Evolutionary conservation across 2,888 invertebrate species (phyloP).

Genomic region (Pheosia gnoma): DNA sequence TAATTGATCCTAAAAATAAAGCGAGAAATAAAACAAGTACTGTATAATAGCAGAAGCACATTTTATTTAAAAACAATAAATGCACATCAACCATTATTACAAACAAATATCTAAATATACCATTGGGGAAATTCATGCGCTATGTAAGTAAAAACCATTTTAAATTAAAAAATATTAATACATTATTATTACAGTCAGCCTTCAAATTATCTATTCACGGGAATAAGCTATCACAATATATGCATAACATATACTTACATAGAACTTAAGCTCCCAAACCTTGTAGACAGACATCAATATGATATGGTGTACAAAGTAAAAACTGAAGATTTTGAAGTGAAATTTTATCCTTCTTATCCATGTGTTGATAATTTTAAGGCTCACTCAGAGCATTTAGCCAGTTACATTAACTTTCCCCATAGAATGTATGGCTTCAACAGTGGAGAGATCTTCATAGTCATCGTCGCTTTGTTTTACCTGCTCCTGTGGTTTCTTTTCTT

Average conservation of each 20-base stretch:
- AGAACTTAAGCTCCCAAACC: background rate
- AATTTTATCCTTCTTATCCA: no score
- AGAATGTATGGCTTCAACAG: conserved; percentile 82
- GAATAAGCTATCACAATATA: background rate
- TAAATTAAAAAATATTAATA: conserved; percentile 10
- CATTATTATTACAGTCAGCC: background rate
- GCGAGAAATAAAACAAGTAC: conserved; percentile 29
- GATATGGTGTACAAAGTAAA: no score
- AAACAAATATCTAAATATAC: conserved; percentile 9
- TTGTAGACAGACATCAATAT: no score
- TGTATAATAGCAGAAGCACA: conserved; percentile 34
- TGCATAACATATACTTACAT: background rate
- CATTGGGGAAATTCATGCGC: conserved; percentile 10
- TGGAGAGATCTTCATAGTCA: conserved; percentile 90
- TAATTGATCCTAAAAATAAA: background rate
- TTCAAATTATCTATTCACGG: background rate
- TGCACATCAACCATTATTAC: conserved; percentile 25
- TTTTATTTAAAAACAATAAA: conserved; percentile 38
- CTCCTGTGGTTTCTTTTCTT: conserved; percentile 35
- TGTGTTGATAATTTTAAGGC: background rate
- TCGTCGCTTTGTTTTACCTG: conserved; percentile 58
- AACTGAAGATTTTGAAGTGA: no score
- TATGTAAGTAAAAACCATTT: conserved; percentile 12
- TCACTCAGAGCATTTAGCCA: conserved; percentile 36
- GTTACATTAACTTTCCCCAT: conserved; percentile 74